These are phyloP conservation scores for Spodoptera litura DNA, from an alignment of 1,140 invertebrate genomes.

Conservation along the genomic window DNA sequence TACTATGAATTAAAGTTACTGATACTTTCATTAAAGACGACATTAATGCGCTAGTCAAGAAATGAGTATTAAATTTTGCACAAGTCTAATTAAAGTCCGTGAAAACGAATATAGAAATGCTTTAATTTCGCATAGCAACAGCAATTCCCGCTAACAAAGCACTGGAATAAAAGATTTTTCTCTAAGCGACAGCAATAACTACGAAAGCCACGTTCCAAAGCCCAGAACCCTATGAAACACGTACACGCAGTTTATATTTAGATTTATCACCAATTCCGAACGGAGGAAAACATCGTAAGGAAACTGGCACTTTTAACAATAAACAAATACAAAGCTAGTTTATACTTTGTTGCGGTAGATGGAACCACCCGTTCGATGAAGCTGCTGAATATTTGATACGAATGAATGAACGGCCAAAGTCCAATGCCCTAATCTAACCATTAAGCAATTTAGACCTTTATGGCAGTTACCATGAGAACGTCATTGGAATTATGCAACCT, in stretches of 20 bases:
- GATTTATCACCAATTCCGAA: constrained; percentile 42
- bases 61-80: no score
- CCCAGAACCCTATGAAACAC: constrained; percentile 16
- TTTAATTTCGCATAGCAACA: no score
- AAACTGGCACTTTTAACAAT: constrained; percentile 39
- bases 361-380: not conserved
- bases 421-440: constrained; percentile 25
- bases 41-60: no score
- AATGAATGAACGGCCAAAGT: constrained; percentile 6
- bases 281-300: constrained; percentile 38
- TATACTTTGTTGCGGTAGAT: not conserved
- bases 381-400: constrained; percentile 17
- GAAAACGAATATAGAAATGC: no score
- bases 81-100: no score
- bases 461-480: not conserved
- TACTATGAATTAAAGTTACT: no score
- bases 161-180: no score
- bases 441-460: constrained; percentile 14
- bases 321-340: constrained; percentile 20
- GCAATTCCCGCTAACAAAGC: no score
- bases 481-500: constrained; percentile 9
- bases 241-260: constrained; percentile 33
- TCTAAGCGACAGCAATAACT: no score
- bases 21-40: no score
- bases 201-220: no score